Percentiles rank a stretch among this genome's conserved stretches.
These are phyloP conservation scores for Brachionus asplanchnoidis DNA, from an alignment of 1,140 invertebrate genomes.

Conservation along the genomic window DNA sequence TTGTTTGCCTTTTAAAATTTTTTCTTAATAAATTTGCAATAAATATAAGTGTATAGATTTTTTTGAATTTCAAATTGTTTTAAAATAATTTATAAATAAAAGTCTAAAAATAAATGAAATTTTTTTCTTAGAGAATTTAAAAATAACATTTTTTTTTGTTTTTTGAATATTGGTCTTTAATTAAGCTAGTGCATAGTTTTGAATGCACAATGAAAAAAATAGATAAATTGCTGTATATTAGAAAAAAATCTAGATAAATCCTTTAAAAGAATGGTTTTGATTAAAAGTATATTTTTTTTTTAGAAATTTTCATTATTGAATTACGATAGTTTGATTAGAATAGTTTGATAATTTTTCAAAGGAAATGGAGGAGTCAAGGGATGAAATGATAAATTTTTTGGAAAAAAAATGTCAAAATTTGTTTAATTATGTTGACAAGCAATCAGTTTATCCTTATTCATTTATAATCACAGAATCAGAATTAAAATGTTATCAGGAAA, in stretches of 20 bases:
- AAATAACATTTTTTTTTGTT: not conserved
- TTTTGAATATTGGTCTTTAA: not conserved
- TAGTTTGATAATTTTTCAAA: not conserved
- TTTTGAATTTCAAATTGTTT: not conserved
- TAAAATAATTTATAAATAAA: too few species aligned
- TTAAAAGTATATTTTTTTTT: not conserved
- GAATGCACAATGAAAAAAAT: too few species aligned
- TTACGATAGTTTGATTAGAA: not conserved
- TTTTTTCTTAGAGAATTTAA: not conserved
- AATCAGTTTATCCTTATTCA: not conserved
- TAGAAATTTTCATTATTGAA: not conserved
- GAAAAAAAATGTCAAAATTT: not conserved
- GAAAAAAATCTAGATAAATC: not conserved
- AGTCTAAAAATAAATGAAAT: too few species aligned
- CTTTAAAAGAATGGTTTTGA: not conserved
- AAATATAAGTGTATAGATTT: not conserved
- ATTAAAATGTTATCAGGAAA: not conserved
- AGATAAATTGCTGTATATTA: too few species aligned
- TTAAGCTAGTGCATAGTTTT: too few species aligned
- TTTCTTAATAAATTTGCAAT: not conserved
- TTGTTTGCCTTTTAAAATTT: not conserved
- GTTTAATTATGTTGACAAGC: not conserved
- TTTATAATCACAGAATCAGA: not conserved
- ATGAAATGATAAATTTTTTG: slow-evolving; percentile 12
- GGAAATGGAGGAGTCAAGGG: not conserved